Evolutionary conservation across 2,797 vertebrate species (phyloP), one percentile per base, ranked within the genome.

Genomic region (Heteromormyrus szaboi): DNA sequence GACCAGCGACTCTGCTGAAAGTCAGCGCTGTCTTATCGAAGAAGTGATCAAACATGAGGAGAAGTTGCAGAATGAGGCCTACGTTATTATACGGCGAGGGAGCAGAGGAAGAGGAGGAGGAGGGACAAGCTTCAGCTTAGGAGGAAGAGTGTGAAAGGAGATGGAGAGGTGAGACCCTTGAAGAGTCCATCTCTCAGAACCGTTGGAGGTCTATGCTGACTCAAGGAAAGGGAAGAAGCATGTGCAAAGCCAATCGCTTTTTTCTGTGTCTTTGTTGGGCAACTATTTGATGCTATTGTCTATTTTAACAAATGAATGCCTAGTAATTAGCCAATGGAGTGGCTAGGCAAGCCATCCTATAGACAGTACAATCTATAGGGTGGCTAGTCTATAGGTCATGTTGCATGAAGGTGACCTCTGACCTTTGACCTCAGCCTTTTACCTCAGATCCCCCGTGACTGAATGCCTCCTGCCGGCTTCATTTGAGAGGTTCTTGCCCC

Each of bases 381-480:
- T 37, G 4, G 29, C 68, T 72, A 37, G 12, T 37, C 68, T 37
- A 72, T 72, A 72, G 29, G 37, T 72, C 29, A 37, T 37, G 12
- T 37, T 72, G 65, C 4, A 37, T 72, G 33, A 37, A 17, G 76
- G 19, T 87, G 54, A 88, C 37, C 53, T 41, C 29, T 87, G 88
- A 86, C 87, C 87, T 79, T n/a, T 72, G 44, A 89, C 5, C 41
- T 56, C 81, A 86, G 33, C 81, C 89, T 81, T 91, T 91, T 91
- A 91, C 90, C 90, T 91, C 88, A 88, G 41, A 85, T 90, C 89
- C 89, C 90, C 90, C 50, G 88, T 87, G 59, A 84, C 86, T 86
- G 93, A 92, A 91, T 90, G 81, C 4, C 54, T 59, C 83, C 89
- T 91, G 87, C 91, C 92, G 41, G 91, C 85, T 83, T 92, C 89